Percentiles rank a stretch among this genome's conserved stretches.
Conservation (phyloP, 2,113 vertebrate species). For the Heloderma charlesbogerti region DNA sequence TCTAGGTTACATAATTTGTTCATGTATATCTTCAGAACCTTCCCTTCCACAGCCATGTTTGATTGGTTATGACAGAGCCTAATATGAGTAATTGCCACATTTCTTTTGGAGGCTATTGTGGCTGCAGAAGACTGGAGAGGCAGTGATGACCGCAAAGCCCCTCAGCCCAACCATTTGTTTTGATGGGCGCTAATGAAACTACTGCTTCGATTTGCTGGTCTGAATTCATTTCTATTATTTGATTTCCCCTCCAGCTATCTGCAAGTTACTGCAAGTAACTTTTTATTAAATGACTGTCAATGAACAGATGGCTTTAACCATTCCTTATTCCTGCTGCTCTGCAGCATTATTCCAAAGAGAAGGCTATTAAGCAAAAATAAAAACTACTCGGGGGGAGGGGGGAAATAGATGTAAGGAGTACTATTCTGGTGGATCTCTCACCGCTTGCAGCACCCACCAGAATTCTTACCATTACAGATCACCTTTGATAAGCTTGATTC, state of each 20-base stretch:
- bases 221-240: slow-evolving; percentile 75
- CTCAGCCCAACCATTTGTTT: slow-evolving; percentile 58
- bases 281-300: slow-evolving; percentile 70
- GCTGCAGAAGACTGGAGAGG: slow-evolving; percentile 53
- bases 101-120: slow-evolving; percentile 66
- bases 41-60: neutral
- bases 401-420: slow-evolving; percentile 48
- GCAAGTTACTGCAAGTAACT: slow-evolving; percentile 62
- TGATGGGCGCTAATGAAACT: slow-evolving; percentile 63
- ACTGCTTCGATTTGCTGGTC: slow-evolving; percentile 58
- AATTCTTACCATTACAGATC: slow-evolving; percentile 38
- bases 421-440: too few relatives aligned
- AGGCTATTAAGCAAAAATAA: slow-evolving; percentile 52
- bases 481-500: slow-evolving; percentile 40
- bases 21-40: neutral
- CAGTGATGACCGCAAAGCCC: slow-evolving; percentile 28
- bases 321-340: slow-evolving; percentile 21
- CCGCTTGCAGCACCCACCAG: too few relatives aligned
- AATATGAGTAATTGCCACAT: slow-evolving; percentile 54
- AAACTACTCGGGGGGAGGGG: slow-evolving; percentile 32
- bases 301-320: slow-evolving; percentile 63
- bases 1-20: too few relatives aligned
- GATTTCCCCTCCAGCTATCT: slow-evolving; percentile 70
- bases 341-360: slow-evolving; percentile 36
- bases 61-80: slow-evolving; percentile 43